These are phyloP conservation scores for Sphaerophoria taeniata DNA, from an alignment of 2,888 invertebrate species.

Conservation along the genomic window DNA sequence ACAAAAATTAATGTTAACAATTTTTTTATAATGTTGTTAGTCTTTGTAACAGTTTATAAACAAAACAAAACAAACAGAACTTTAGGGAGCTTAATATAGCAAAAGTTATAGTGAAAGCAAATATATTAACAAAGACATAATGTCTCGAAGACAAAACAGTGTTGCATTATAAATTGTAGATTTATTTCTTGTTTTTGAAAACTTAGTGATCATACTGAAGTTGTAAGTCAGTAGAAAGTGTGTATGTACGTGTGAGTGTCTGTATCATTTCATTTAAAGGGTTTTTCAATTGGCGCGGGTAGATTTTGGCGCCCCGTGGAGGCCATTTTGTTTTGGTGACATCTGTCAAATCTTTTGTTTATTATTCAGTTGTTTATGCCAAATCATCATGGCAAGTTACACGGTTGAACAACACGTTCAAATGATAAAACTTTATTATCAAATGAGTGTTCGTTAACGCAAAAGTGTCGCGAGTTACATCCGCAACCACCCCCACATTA, in stretches of 20 bases:
- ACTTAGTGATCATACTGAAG: constrained; percentile 24
- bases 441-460: too few species aligned
- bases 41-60: constrained; percentile 68
- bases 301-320: too few species aligned
- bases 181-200: constrained; percentile 39
- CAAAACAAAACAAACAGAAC: background rate
- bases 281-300: too few species aligned
- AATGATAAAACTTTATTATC: too few species aligned
- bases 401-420: too few species aligned
- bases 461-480: too few species aligned
- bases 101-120: constrained; percentile 17
- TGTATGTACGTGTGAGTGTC: background rate
- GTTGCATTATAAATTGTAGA: constrained; percentile 58
- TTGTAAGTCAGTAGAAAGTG: constrained; percentile 26
- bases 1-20: constrained; percentile 57
- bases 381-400: too few species aligned
- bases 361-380: too few species aligned
- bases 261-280: too few species aligned
- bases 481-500: too few species aligned
- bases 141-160: constrained; percentile 69
- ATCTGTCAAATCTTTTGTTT: too few species aligned
- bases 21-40: constrained; percentile 72
- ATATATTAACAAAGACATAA: constrained; percentile 23
- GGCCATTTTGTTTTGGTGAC: too few species aligned
- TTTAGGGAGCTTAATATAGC: constrained; percentile 51